Evolutionary conservation across 2,797 vertebrate genomes (phyloP).

Genomic region (Synanceia verrucosa): DNA sequence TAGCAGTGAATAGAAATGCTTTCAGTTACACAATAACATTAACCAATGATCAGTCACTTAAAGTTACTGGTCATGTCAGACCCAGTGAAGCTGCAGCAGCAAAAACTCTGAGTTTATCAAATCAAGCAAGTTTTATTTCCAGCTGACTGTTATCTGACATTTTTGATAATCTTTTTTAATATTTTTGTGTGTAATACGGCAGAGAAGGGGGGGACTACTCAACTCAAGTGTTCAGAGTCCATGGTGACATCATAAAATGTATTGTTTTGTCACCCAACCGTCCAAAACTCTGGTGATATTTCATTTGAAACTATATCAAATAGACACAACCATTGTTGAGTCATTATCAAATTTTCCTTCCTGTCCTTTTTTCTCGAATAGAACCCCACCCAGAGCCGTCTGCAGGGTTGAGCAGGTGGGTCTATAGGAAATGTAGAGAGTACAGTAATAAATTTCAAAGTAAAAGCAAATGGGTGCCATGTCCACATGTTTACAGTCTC

Average conservation of each 20-base stretch:
- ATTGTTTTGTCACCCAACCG: not conserved
- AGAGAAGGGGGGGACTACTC: too few species aligned
- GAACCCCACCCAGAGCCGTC: not conserved
- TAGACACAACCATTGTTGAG: not conserved
- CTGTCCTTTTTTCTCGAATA: not conserved
- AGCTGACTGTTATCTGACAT: not conserved
- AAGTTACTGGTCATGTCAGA: not conserved
- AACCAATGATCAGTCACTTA: not conserved
- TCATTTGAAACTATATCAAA: not conserved
- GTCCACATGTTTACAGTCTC: not conserved
- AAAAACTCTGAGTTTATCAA: not conserved
- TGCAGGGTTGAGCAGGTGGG: not conserved
- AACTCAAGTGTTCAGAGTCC: not conserved
- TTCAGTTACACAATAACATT: not conserved
- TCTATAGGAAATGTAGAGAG: not conserved
- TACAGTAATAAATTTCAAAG: not conserved
- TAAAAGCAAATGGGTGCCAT: not conserved
- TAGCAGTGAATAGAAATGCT: not conserved
- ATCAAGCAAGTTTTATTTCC: not conserved
- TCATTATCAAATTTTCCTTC: too few species aligned
- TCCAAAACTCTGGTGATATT: not conserved
- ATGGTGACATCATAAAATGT: not conserved
- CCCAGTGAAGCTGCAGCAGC: not conserved
- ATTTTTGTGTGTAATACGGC: not conserved
- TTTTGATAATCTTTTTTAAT: not conserved